Conservation (phyloP, 2,888 invertebrate genomes). For the Aspidiotus destructor region DNA sequence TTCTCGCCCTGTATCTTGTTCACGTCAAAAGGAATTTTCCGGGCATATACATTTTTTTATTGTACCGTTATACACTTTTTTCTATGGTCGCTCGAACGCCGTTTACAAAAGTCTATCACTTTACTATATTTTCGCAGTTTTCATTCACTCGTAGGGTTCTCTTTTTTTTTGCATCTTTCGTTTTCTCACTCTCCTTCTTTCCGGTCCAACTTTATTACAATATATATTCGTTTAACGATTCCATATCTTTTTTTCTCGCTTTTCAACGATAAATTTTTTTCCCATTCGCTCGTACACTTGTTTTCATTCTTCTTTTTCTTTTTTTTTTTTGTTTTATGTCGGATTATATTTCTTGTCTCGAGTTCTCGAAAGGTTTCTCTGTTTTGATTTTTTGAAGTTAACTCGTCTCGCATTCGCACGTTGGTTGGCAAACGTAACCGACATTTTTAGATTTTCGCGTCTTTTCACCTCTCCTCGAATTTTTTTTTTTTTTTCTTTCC, state of each 20-base stretch:
- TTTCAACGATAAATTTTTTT: conserved; percentile 1
- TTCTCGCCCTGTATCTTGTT: conserved; percentile 18
- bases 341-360: conserved; percentile 8
- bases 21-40: conserved; percentile 18
- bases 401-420: conserved; percentile 4
- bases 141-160: neutral
- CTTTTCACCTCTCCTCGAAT: neutral
- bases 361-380: conserved; percentile 1
- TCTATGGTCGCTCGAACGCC: neutral
- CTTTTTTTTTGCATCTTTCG: neutral
- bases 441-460: neutral
- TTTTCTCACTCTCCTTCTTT: neutral
- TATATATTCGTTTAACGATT: conserved; percentile 17
- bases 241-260: neutral
- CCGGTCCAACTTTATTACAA: conserved; percentile 8
- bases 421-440: neutral
- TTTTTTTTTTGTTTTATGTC: conserved; percentile 1
- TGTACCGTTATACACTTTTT: neutral
- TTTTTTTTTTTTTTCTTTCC: neutral
- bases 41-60: conserved; percentile 15
- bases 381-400: conserved; percentile 17
- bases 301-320: neutral
- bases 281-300: neutral
- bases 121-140: conserved; percentile 16
- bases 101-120: conserved; percentile 15